These are phyloP conservation scores for Rhopilema esculentum DNA, from an alignment of 30 jellyfish, hydroid and myxozoan species.

Conservation along the genomic window DNA sequence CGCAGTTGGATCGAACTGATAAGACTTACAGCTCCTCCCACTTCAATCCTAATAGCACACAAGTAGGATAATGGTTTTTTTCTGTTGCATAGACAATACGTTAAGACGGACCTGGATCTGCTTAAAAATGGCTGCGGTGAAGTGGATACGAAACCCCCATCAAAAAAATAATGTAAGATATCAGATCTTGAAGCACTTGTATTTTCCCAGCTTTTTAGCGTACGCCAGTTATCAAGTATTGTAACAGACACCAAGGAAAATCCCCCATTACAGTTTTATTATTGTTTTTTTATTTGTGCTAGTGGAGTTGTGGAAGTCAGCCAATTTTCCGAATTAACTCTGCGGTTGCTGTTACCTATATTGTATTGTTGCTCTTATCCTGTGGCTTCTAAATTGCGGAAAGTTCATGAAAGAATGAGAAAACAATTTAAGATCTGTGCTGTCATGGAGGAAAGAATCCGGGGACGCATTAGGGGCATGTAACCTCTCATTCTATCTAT, in stretches of 20 bases:
- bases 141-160: not conserved
- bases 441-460: too few species aligned
- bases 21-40: conserved; percentile 63
- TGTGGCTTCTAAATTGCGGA: not conserved
- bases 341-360: not conserved
- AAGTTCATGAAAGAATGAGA: too few species aligned
- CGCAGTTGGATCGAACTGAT: conserved; percentile 64
- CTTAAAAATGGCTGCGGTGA: not conserved
- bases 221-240: too few species aligned
- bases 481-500: too few species aligned
- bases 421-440: too few species aligned
- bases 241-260: too few species aligned
- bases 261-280: too few species aligned
- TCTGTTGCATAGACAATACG: conserved; percentile 21
- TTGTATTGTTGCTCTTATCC: not conserved
- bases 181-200: not conserved
- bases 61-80: conserved; percentile 53
- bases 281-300: not conserved
- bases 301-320: not conserved
- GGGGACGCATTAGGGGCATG: too few species aligned
- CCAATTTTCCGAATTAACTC: not conserved
- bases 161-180: not conserved
- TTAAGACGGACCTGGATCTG: conserved; percentile 11
- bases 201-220: not conserved
- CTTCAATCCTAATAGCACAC: conserved; percentile 54